Evolutionary conservation across 2,888 invertebrate species (phyloP).

Genomic region (Microchrysa polita): DNA sequence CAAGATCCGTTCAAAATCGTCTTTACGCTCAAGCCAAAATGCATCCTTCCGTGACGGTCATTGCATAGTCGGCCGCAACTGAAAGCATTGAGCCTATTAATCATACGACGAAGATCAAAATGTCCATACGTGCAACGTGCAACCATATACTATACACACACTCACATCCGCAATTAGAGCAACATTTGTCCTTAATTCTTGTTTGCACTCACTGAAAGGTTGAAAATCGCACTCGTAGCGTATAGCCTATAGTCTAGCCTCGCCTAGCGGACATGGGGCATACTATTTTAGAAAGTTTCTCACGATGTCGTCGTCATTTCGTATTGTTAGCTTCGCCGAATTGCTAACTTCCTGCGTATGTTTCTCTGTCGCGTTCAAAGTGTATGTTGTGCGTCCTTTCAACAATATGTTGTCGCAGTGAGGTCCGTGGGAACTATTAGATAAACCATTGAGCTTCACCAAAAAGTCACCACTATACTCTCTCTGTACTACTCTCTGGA

Average conservation of each 20-base stretch:
- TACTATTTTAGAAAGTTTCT: constrained; percentile 19
- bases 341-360: constrained; percentile 39
- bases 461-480: background rate
- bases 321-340: constrained; percentile 26
- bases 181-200: constrained; percentile 39
- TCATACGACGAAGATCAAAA: constrained; percentile 1
- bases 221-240: no score
- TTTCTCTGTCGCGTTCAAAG: no score
- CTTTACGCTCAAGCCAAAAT: no score
- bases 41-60: no score
- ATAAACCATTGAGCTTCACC: constrained; percentile 28
- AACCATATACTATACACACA: constrained; percentile 1
- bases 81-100: no score
- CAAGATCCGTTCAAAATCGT: no score
- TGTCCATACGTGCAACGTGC: constrained; percentile 16
- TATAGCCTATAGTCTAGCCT: background rate
- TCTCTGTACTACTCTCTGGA: no score
- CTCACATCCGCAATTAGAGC: constrained; percentile 44
- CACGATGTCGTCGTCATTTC: background rate
- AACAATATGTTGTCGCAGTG: constrained; percentile 38
- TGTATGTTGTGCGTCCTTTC: background rate
- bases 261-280: background rate
- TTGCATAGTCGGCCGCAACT: no score
- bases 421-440: constrained; percentile 37
- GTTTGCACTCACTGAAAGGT: background rate